Conservation (phyloP, 2,888 invertebrate genomes). For the Temnothorax ravouxi region DNA sequence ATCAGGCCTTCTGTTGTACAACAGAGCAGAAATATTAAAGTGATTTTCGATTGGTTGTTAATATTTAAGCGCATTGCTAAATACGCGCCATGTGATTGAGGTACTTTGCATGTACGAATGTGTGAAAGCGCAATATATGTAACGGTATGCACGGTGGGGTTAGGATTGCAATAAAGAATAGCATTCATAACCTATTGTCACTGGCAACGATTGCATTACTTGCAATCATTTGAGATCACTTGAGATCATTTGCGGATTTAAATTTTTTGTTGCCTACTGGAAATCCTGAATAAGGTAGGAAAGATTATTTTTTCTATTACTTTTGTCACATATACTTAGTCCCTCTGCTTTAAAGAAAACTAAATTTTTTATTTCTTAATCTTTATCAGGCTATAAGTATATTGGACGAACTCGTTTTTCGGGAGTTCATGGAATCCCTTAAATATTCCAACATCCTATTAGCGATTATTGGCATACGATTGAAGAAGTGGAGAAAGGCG, state of each 20-base stretch:
- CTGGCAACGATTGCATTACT: too few relatives aligned
- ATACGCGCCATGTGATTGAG: neutral
- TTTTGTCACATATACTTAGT: constrained; percentile 6
- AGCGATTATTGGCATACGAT: neutral
- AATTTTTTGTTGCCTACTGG: neutral
- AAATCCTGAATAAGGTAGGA: neutral
- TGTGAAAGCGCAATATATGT: constrained; percentile 7
- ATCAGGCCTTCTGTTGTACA: constrained; percentile 10
- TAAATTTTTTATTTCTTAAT: constrained; percentile 6
- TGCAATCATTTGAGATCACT: too few relatives aligned
- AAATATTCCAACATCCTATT: neutral
- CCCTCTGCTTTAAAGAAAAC: neutral
- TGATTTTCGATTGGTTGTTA: neutral
- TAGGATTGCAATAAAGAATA: neutral
- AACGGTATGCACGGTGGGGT: neutral
- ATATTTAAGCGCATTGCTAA: neutral
- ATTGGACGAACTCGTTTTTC: neutral
- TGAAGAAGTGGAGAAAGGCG: neutral
- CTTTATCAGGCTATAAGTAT: neutral
- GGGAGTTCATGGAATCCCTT: neutral
- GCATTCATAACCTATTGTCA: too few relatives aligned
- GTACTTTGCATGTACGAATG: constrained; percentile 1
- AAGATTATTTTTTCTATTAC: neutral
- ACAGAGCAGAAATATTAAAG: constrained; percentile 1
- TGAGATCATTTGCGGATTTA: too few relatives aligned